Evolutionary conservation across 1,140 invertebrate genomes (phyloP), one percentile per base, ranked within the genome.

Genomic region (Diploscapter pachys): DNA sequence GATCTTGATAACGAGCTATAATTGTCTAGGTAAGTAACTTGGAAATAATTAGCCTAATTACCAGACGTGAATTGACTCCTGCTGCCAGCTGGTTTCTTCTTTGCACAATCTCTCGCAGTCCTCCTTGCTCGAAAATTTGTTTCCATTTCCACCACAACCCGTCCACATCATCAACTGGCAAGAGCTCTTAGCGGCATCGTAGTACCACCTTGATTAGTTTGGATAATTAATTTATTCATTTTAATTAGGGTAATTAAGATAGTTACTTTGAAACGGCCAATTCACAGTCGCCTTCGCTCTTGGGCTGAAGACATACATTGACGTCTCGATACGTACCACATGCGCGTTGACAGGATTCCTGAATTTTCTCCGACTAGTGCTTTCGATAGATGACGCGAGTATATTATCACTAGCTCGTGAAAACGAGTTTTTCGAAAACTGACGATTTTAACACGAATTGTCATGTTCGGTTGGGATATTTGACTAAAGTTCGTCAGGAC

Each of bases 251-350:
- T 31, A 31, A 31, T 31, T 31, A 31, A 31, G 31, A 31, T 31
- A 31, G 1, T 31, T 31, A 31, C 77, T 76, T 78, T 8, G 65
- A 56, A 13, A 75, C 59, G 66, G 81, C 79, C 59, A 81, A 79
- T 8, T 69, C 69, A 82, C 94, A 96, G 31, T 92, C 90, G 5
- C 94, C 94, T 74, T 89, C 86, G 69, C 90, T 88, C 5, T 91
- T 90, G 1, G 93, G 91, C 78, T 93, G 86, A 13, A 90, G 88
- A 85, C 95, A 97, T 85, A 90, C 86, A 68, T 89, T 87, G 75
- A 77, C 56, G 51, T 80, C 70, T 52, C 82, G 64, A 67, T 73
- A 85, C 50, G 71, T 67, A 63, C 85, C 83, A 75, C 83, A 85
- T 4, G 83, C 85, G 13, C 83, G 80, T 54, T 81, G 73, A 67